Percentiles rank a stretch among this genome's conserved stretches.
Conservation (phyloP, 2,113 vertebrate genomes). For the Geococcyx californianus region DNA sequence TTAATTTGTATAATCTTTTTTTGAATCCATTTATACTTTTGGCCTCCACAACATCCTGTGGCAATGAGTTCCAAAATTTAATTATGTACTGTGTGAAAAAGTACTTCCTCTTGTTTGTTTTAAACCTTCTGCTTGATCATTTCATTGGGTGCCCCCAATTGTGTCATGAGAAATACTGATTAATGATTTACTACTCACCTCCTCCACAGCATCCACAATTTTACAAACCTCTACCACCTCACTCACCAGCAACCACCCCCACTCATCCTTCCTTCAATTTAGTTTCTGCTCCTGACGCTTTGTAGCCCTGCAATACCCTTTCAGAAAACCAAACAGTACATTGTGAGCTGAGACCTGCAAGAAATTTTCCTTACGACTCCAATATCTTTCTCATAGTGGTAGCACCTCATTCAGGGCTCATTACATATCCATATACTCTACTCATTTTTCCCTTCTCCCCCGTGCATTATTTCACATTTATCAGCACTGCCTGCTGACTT, state of each 20-base stretch:
- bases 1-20: not conserved
- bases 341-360: not conserved
- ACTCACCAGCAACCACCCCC: not conserved
- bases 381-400: not conserved
- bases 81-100: constrained; percentile 11
- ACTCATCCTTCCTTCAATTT: not conserved
- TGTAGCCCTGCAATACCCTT: not conserved
- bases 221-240: not conserved
- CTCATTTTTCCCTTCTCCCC: not conserved
- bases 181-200: not conserved
- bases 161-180: not conserved
- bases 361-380: not conserved
- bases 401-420: not conserved
- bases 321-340: not conserved
- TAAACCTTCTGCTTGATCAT: not conserved
- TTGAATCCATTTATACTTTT: not conserved
- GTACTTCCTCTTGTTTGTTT: constrained; percentile 16
- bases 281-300: not conserved
- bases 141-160: not conserved
- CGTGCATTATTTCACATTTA: not conserved
- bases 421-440: not conserved
- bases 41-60: not conserved
- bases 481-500: not conserved
- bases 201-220: not conserved
- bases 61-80: constrained; percentile 6